phyloP scores from a whole-genome alignment of 2,888 invertebrate species.

The Stenodera caucasica region DNA sequence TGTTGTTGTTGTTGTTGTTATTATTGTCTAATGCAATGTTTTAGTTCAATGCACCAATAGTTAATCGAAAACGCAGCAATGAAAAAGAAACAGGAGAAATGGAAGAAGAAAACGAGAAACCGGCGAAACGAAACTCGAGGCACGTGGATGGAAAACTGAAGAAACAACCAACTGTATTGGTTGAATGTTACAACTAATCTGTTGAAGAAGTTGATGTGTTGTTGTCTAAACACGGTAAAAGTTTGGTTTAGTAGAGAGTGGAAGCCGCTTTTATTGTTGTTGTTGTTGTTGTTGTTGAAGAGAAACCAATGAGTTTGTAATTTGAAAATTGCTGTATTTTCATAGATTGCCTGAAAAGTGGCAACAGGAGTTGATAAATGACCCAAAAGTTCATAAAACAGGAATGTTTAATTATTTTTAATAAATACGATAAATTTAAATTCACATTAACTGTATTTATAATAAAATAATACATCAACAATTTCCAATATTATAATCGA shows the following conservation, averaged over 20 bases:
- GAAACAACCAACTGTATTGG: neutral
- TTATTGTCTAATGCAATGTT: neutral
- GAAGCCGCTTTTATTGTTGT: too few species aligned
- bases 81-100: neutral
- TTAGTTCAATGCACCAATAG: neutral
- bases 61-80: neutral
- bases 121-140: too few species aligned
- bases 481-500: neutral
- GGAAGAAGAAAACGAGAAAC: neutral
- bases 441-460: neutral
- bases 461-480: too few species aligned
- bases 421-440: neutral
- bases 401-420: too few species aligned
- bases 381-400: too few species aligned
- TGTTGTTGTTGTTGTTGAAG: neutral
- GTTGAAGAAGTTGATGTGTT: slow-evolving; percentile 3
- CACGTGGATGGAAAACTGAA: neutral
- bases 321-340: neutral
- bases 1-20: too few species aligned
- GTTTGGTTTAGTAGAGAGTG: neutral
- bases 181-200: slow-evolving; percentile 2
- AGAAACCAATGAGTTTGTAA: neutral
- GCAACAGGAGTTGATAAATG: too few species aligned
- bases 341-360: neutral
- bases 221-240: slow-evolving; percentile 6